Evolutionary conservation across 2,888 invertebrate genomes (phyloP).

Genomic region (Tetheella fluctuosa): DNA sequence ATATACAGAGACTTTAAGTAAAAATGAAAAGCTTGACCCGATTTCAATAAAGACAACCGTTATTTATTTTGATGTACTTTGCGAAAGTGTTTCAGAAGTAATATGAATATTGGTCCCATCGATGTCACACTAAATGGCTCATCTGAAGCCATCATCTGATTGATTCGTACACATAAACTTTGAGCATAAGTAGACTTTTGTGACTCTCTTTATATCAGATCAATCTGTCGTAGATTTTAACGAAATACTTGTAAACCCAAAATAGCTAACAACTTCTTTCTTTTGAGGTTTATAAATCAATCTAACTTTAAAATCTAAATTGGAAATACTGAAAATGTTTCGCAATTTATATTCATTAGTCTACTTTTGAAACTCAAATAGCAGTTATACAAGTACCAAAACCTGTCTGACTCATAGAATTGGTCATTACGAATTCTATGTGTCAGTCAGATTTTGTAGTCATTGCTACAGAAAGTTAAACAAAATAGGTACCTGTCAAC

Average conservation of each 20-base stretch:
- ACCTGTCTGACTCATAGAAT: background rate
- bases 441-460: too few species aligned
- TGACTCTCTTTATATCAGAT: background rate
- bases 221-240: background rate
- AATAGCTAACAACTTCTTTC: background rate
- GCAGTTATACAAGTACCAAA: background rate
- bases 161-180: background rate
- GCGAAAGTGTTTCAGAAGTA: background rate
- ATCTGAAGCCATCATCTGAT: background rate
- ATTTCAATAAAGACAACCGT: background rate
- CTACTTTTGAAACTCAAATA: background rate
- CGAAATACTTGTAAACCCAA: background rate
- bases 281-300: background rate
- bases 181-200: background rate
- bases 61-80: background rate
- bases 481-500: slow-evolving; percentile 89
- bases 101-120: background rate
- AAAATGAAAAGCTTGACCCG: background rate
- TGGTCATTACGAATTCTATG: too few species aligned
- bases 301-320: background rate
- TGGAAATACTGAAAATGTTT: background rate
- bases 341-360: slow-evolving; percentile 1
- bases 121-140: background rate
- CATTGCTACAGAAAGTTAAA: background rate
- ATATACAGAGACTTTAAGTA: background rate